These are phyloP conservation scores for Campaea margaritaria DNA, from an alignment of 2,888 invertebrate genomes.

Conservation along the genomic window DNA sequence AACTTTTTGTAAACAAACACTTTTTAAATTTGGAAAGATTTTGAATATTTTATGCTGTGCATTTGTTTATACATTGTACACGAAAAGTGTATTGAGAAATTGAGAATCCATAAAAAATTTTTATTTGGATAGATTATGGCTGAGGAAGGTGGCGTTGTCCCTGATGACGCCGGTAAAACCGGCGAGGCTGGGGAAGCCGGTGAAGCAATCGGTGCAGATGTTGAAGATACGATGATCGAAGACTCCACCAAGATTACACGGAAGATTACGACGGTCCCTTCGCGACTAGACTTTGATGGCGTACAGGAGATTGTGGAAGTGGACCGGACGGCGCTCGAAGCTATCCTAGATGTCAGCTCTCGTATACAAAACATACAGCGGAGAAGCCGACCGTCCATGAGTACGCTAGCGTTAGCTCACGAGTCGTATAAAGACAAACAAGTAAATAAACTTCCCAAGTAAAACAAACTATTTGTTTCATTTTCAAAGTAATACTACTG, in stretches of 20 bases:
- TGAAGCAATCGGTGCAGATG: conserved; percentile 42
- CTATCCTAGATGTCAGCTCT: conserved; percentile 73
- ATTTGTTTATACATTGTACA: background rate
- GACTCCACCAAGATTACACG: background rate
- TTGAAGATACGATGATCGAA: conserved; percentile 26
- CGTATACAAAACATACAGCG: conserved; percentile 70
- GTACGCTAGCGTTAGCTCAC: conserved; percentile 70
- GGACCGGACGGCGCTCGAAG: conserved; percentile 73
- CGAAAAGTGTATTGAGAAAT: background rate
- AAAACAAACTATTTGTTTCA: conserved; percentile 55
- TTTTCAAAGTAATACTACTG: conserved; percentile 39
- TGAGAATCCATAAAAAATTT: conserved; percentile 7
- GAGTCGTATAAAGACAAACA: conserved; percentile 82
- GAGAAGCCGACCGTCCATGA: conserved; percentile 75
- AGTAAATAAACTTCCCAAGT: conserved; percentile 56
- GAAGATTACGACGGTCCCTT: background rate
- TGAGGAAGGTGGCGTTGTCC: conserved; percentile 51
- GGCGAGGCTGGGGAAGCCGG: conserved; percentile 33
- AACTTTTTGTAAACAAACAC: too few relatives aligned
- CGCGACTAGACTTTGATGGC: background rate
- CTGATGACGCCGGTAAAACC: conserved; percentile 35
- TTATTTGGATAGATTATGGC: conserved; percentile 45
- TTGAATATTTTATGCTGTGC: too few relatives aligned
- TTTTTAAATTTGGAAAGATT: too few relatives aligned
- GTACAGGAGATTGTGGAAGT: conserved; percentile 56